Base-by-base conservation (phyloP, 1,140 invertebrate genomes). In the Melitaea cinxia region DNA sequence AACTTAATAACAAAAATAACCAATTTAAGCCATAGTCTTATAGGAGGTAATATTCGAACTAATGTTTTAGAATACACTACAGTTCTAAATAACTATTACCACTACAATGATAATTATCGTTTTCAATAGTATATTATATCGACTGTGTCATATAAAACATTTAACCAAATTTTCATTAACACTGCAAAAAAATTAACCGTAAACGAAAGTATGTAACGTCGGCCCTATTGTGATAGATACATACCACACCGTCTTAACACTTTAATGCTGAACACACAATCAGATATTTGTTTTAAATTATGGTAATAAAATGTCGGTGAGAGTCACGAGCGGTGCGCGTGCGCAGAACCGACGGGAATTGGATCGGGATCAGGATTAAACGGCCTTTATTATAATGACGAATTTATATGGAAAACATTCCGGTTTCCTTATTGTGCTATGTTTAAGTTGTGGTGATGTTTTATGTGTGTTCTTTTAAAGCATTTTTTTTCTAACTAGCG, bases 231-330 rank as follows among this genome's bases (percentile, higher is more conserved):
- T 73, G 69, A 80, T 74, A 78, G 75, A 78, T 70, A 77, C 77
- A 85, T 82, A 82, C 80, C 63, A 65, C 35, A 50, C 53, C 62
- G 70, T 68, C 68, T 91, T 91, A 91, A 91, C 91, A 92, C 89
- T 91, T 91, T 92, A 91, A 89, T 91, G 84, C 84, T 74, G 82
- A 85, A 88, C 89, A 88, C 81, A 91, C 88, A 91, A 92, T 91
- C 91, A 91, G 89, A 92, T 92, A 91, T 92, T 92, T 92, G 91
- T 91, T 92, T 92, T 92, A 91, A 92, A 91, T 92, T 92, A 92
- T 91, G 91, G 91, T 92, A 92, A 92, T 91, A 92, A 92, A 92
- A 91, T 88, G 89, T 91, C 89, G 72, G 89, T 71, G 80, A 79
- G 80, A 91, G 91, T 92, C 91, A 92, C 91, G 91, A 86, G 77